phyloP scores from a whole-genome alignment of 2,888 invertebrate species.

The Xestia sexstrigata region DNA sequence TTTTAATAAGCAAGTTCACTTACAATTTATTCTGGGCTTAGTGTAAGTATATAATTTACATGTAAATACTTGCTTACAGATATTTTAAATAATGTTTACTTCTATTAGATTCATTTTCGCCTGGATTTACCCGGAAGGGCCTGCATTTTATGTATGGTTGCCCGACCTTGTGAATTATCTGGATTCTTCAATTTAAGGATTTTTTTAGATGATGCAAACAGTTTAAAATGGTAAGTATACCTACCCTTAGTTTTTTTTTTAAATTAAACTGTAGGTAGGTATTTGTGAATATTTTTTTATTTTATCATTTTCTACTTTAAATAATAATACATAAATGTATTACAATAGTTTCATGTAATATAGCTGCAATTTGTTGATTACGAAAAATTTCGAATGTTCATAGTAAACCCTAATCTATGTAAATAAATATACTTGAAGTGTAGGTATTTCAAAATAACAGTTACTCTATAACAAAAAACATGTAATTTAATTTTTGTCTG shows the following conservation, averaged over 20 bases:
- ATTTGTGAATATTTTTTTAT: background rate
- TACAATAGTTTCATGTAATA: background rate
- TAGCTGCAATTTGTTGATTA: background rate
- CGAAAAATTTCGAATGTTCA: background rate
- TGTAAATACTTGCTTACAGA: slow-evolving; percentile 3
- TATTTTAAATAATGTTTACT: background rate
- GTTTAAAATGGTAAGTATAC: too few relatives aligned
- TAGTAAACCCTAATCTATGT: background rate
- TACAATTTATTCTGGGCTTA: slow-evolving; percentile 2
- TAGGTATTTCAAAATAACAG: too few relatives aligned
- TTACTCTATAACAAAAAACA: too few relatives aligned
- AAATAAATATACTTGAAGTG: too few relatives aligned
- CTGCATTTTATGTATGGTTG: too few relatives aligned
- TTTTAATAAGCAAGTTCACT: slow-evolving; percentile 22
- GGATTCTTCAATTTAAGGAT: background rate
- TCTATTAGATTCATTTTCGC: background rate
- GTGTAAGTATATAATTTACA: slow-evolving; percentile 8
- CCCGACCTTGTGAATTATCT: background rate
- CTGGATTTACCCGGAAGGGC: background rate
- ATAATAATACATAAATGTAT: background rate
- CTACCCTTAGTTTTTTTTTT: background rate
- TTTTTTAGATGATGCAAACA: background rate
- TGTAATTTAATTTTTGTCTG: too few relatives aligned
- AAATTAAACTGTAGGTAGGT: background rate
- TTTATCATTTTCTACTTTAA: background rate